phyloP scores from a whole-genome alignment of 1,140 invertebrate genomes.

The Magallana angulata region DNA sequence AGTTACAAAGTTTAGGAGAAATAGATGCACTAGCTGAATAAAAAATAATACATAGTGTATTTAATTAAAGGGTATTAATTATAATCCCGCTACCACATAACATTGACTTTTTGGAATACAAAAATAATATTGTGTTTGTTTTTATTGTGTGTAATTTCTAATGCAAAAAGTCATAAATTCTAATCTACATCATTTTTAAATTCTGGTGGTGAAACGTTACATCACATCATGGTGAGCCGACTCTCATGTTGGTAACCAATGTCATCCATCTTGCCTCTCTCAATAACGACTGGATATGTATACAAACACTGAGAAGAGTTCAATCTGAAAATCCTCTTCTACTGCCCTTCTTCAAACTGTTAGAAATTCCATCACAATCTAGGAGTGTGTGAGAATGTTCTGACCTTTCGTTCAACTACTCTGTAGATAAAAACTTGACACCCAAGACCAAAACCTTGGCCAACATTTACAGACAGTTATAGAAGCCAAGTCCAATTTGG shows the following conservation, averaged over 20 bases:
- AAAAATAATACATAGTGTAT: not conserved
- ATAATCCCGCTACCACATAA: conserved; percentile 10
- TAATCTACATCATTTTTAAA: not conserved
- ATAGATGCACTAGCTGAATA: not conserved
- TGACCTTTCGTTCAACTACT: not conserved
- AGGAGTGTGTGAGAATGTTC: no score
- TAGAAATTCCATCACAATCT: no score
- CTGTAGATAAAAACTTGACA: not conserved
- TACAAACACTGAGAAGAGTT: not conserved
- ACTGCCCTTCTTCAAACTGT: no score
- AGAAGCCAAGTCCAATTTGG: not conserved
- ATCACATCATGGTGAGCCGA: not conserved
- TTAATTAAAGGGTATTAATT: not conserved
- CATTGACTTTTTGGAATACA: not conserved
- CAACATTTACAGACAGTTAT: not conserved
- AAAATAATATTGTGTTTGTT: not conserved
- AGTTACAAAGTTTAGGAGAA: not conserved
- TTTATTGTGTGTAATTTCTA: not conserved
- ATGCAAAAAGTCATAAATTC: not conserved
- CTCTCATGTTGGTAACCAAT: not conserved
- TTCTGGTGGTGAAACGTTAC: not conserved
- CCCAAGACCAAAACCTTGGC: not conserved
- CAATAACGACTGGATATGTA: not conserved
- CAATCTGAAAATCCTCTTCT: no score
- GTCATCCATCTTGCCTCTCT: not conserved